Evolutionary conservation across 2,113 vertebrate species (phyloP), one percentile per base, ranked within the genome.

Genomic region (Tringa solitaria): DNA sequence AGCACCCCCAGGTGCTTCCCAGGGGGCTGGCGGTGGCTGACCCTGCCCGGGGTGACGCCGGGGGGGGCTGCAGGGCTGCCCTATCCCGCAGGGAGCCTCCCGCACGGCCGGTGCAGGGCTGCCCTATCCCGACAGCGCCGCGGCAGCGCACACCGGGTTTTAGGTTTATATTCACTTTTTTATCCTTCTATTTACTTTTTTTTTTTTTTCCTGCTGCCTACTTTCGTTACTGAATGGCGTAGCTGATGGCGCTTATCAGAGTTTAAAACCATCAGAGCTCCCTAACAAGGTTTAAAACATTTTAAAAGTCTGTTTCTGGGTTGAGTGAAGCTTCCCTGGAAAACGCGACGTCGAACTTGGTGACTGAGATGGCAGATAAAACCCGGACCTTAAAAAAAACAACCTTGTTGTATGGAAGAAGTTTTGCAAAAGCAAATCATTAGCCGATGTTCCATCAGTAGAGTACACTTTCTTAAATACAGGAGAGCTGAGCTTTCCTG

Each of bases 21-120:
- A 0, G 3, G 7, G 33, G 15, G 12, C 12, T 22, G 24, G 46
- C 7, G 12, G 48, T 4, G 20, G 6, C 56, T 6, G 14, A 13
- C 23, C 6, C n/a, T 10, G 3, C 20, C 26, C 41, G 43, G 53
- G 51, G 4, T 6, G 4, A 8, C 19, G 33, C 32, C 13, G 33
- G 20, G 20, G n/a, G n/a, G n/a, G n/a, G n/a, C n/a, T n/a, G n/a
- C n/a, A n/a, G n/a, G n/a, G n/a, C n/a, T n/a, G n/a, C n/a, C n/a
- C n/a, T n/a, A n/a, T 10, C 41, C 16, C 8, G 60, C 60, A 26
- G 16, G 7, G 35, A 39, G 35, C 60, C 35, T 35, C 35, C 23
- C 16, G 26, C 37, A 28, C 28, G 18, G 60, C 37, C 60, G 12
- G 35, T 2, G 57, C 59, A 8, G 53, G 0, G 24, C 84, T 51